These are phyloP conservation scores for Myotis yumanensis DNA, from an alignment of 2,113 vertebrate species.

Conservation along the genomic window DNA sequence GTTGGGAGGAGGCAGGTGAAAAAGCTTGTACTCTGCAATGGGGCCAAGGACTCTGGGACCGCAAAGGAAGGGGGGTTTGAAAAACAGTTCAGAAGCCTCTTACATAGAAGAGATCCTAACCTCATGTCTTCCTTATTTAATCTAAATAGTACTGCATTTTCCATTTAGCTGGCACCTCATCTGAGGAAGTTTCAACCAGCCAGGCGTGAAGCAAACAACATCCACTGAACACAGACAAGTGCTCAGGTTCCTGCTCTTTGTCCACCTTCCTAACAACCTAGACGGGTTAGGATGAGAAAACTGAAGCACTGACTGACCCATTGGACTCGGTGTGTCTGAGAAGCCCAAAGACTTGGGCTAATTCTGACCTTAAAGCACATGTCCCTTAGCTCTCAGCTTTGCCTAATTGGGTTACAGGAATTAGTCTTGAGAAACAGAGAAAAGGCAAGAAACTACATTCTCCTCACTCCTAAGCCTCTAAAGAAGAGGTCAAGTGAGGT, in stretches of 20 bases:
- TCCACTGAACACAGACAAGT: not conserved
- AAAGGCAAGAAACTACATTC: constrained; percentile 19
- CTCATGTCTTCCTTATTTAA: not conserved
- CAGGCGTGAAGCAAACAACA: not conserved
- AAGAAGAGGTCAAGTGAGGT: constrained; percentile 37
- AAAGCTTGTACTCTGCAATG: not conserved
- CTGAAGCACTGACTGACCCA: not conserved
- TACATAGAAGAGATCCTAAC: not conserved
- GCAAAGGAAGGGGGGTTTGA: not conserved
- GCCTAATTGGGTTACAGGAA: constrained; percentile 56
- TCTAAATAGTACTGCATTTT: not conserved
- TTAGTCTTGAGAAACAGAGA: constrained; percentile 17
- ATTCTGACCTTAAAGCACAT: not conserved
- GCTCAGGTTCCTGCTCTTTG: not conserved
- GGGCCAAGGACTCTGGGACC: not conserved
- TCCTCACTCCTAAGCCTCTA: constrained; percentile 22
- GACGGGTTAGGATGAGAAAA: not conserved
- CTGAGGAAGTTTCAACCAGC: not conserved
- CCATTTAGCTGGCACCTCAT: not conserved
- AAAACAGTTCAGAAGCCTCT: not conserved
- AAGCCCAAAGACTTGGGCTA: not conserved
- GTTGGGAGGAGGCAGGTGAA: not conserved
- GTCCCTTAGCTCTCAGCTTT: not conserved
- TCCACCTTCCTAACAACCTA: not conserved
- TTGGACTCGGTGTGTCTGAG: not conserved